These are phyloP conservation scores for Riptortus pedestris DNA, from an alignment of 1,140 invertebrate genomes.

Conservation along the genomic window DNA sequence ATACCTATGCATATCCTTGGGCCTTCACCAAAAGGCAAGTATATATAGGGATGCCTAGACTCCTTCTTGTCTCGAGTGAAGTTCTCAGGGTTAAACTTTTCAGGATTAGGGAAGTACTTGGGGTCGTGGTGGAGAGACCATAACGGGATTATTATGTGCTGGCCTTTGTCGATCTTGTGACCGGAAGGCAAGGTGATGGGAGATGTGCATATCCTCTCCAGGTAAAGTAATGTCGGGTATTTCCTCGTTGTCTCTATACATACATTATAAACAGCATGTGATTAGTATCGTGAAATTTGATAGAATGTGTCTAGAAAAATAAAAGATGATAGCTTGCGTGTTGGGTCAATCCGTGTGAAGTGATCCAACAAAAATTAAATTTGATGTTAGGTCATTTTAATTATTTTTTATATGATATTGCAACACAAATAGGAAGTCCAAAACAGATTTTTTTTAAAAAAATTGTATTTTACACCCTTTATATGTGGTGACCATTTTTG, in stretches of 20 bases:
- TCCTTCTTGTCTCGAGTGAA: constrained; percentile 32
- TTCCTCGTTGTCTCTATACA: not conserved
- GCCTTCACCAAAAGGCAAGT: constrained; percentile 52
- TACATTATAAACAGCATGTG: too few relatives aligned
- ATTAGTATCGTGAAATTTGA: too few relatives aligned
- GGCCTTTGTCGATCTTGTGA: constrained; percentile 32
- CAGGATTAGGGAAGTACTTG: constrained; percentile 36
- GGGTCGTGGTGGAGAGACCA: constrained; percentile 38
- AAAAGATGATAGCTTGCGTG: too few relatives aligned
- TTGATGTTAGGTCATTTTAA: too few relatives aligned
- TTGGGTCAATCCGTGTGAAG: too few relatives aligned
- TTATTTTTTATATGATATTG: too few relatives aligned
- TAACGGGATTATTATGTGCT: constrained; percentile 35
- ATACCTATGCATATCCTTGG: constrained; percentile 51
- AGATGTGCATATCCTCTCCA: not conserved
- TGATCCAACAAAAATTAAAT: too few relatives aligned
- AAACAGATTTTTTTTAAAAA: too few relatives aligned
- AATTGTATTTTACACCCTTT: too few relatives aligned
- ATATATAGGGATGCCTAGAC: constrained; percentile 30
- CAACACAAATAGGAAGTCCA: too few relatives aligned
- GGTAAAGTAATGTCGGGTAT: not conserved
- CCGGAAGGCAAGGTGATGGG: not conserved
- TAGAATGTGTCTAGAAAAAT: too few relatives aligned
- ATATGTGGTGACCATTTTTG: too few relatives aligned
- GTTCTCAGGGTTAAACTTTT: constrained; percentile 37